phyloP scores from a whole-genome alignment of 2,888 invertebrate species.

The Himalopsyche japonica region DNA sequence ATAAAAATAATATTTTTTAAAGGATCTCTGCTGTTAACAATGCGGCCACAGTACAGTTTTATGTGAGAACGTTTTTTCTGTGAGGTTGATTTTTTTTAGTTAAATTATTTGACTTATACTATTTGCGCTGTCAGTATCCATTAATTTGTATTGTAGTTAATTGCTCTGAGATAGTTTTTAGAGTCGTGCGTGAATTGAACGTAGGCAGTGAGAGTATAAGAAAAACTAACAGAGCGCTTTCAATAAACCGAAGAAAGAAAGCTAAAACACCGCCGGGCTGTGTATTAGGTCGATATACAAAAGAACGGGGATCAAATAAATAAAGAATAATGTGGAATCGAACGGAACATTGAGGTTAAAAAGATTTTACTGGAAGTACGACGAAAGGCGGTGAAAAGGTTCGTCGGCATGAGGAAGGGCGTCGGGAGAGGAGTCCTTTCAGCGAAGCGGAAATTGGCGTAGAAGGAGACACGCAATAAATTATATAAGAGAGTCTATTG shows the following conservation, averaged over 20 bases:
- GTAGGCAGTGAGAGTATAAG: no score
- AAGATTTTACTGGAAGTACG: slow-evolving; percentile 30
- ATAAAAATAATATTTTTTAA: no score
- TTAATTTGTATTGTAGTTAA: no score
- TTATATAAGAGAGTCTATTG: slow-evolving; percentile 25
- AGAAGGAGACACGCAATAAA: slow-evolving; percentile 27
- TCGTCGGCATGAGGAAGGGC: not conserved
- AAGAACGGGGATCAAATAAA: slow-evolving; percentile 29
- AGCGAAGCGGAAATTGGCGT: slow-evolving; percentile 32
- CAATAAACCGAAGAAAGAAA: not conserved
- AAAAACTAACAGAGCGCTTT: not conserved
- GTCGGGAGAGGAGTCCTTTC: slow-evolving; percentile 18
- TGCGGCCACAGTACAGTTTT: no score
- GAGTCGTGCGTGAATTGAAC: no score
- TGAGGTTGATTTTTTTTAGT: no score
- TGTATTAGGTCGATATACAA: not conserved
- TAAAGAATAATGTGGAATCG: slow-evolving; percentile 35
- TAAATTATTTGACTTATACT: no score
- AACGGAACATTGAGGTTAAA: slow-evolving; percentile 33
- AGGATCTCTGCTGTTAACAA: no score
- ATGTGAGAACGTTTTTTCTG: no score
- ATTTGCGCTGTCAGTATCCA: no score
- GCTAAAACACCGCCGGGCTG: not conserved
- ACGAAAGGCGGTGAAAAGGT: slow-evolving; percentile 8
- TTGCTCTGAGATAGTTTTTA: no score